Evolutionary conservation across 2,888 invertebrate species (phyloP).

Genomic region (Theodoxus fluviatilis): DNA sequence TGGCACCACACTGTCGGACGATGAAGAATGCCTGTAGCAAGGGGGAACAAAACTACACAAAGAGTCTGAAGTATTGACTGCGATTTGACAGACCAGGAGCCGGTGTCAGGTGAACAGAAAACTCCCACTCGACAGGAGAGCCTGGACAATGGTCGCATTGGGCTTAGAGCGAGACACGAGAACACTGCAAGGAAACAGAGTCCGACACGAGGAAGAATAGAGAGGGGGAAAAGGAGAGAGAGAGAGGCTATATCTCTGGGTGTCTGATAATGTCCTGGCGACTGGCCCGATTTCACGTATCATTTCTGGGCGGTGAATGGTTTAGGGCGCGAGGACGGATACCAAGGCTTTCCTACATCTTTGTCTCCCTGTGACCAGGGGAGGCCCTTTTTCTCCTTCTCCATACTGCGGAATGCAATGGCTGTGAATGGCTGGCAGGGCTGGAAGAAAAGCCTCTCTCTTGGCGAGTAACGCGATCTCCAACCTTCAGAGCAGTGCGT

Average conservation of each 20-base stretch:
- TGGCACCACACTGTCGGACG: too few relatives aligned
- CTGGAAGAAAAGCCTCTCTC: conserved; percentile 22
- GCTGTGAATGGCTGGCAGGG: conserved; percentile 12
- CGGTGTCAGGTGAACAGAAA: too few relatives aligned
- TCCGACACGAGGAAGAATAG: conserved; percentile 12
- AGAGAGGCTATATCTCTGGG: conserved; percentile 21
- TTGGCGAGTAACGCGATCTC: conserved; percentile 21
- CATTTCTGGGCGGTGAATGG: conserved; percentile 24
- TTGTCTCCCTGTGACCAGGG: conserved; percentile 15
- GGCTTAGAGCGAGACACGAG: background rate
- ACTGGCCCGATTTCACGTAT: conserved; percentile 19
- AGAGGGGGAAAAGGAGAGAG: background rate
- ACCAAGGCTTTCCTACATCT: conserved; percentile 21
- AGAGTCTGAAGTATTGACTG: too few relatives aligned
- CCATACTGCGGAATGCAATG: conserved; percentile 24
- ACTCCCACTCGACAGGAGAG: conserved; percentile 1
- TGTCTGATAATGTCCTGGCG: conserved; percentile 7
- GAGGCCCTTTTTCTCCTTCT: conserved; percentile 13
- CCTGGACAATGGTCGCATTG: background rate
- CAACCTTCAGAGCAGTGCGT: conserved; percentile 12
- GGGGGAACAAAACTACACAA: too few relatives aligned
- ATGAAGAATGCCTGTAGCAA: too few relatives aligned
- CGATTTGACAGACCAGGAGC: too few relatives aligned
- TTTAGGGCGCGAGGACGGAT: conserved; percentile 14
- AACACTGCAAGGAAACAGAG: conserved; percentile 4